Conservation (phyloP, 1,140 invertebrate genomes). For the Nebria ingens region DNA sequence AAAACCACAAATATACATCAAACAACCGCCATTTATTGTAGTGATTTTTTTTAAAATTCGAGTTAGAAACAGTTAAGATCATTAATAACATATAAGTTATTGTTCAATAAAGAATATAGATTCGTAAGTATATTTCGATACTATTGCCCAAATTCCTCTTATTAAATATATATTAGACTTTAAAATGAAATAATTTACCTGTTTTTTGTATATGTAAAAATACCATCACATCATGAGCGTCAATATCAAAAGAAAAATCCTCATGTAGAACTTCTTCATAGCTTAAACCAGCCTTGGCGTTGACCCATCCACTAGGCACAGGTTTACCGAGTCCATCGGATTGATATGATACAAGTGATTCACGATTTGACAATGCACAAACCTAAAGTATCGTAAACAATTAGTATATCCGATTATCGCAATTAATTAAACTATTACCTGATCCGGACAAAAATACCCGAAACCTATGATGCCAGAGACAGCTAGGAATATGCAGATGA, state of each 20-base stretch:
- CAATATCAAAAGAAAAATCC: constrained; percentile 79
- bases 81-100: too few species aligned
- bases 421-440: constrained; percentile 39
- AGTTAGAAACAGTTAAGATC: too few species aligned
- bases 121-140: too few species aligned
- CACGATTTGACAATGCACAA: constrained; percentile 61
- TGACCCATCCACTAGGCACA: constrained; percentile 34
- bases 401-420: constrained; percentile 20
- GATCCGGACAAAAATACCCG: constrained; percentile 79
- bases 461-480: constrained; percentile 75
- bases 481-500: constrained; percentile 66
- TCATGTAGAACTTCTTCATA: constrained; percentile 78
- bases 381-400: constrained; percentile 41
- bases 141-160: too few species aligned
- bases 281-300: constrained; percentile 48
- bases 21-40: too few species aligned
- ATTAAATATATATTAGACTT: too few species aligned
- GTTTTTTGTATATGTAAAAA: constrained; percentile 98
- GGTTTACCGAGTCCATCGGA: constrained; percentile 47
- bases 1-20: constrained; percentile 10
- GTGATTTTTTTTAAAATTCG: too few species aligned
- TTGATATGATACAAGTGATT: constrained; percentile 33
- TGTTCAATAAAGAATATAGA: too few species aligned
- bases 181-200: constrained; percentile 36
- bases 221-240: constrained; percentile 91